Conservation (phyloP, 1,140 invertebrate species). For the Oryzaephilus surinamensis region DNA sequence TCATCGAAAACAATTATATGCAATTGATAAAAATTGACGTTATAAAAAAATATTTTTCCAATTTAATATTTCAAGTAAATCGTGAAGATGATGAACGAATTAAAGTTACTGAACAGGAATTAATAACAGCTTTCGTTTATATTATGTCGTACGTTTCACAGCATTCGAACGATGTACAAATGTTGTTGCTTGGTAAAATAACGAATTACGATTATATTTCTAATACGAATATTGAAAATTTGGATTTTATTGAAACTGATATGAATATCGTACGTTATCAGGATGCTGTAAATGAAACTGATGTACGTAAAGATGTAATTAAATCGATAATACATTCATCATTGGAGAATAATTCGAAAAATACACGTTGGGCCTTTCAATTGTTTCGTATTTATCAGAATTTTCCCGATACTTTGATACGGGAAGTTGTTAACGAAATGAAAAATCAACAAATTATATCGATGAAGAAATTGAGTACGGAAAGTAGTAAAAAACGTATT, state of each 20-base stretch:
- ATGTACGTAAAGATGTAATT: slow-evolving; percentile 41
- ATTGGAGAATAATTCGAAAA: slow-evolving; percentile 48
- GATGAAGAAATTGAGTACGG: slow-evolving; percentile 34
- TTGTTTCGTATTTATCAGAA: slow-evolving; percentile 62
- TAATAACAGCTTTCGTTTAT: slow-evolving; percentile 7
- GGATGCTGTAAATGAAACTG: slow-evolving; percentile 38
- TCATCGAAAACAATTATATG: slow-evolving; percentile 11
- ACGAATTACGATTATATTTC: slow-evolving; percentile 11
- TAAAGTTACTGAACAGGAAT: slow-evolving; percentile 8
- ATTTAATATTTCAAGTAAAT: not conserved
- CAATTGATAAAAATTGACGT: slow-evolving; percentile 15
- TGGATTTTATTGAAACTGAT: slow-evolving; percentile 1
- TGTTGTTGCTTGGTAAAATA: slow-evolving; percentile 9
- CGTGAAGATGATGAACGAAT: too few relatives aligned
- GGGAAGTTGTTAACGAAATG: slow-evolving; percentile 47
- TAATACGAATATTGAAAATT: slow-evolving; percentile 14
- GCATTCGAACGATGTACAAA: slow-evolving; percentile 6
- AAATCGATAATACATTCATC: slow-evolving; percentile 49
- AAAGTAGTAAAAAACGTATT: slow-evolving; percentile 6
- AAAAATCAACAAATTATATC: slow-evolving; percentile 46
- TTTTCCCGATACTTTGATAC: slow-evolving; percentile 51
- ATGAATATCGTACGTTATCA: slow-evolving; percentile 7
- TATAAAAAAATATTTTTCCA: slow-evolving; percentile 15
- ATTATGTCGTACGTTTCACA: slow-evolving; percentile 8
- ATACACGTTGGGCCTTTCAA: slow-evolving; percentile 50